Percentiles rank a stretch among this genome's conserved stretches.
Evolutionary conservation across 2,888 invertebrate species (phyloP).

Genomic region (Plagodis pulveraria): DNA sequence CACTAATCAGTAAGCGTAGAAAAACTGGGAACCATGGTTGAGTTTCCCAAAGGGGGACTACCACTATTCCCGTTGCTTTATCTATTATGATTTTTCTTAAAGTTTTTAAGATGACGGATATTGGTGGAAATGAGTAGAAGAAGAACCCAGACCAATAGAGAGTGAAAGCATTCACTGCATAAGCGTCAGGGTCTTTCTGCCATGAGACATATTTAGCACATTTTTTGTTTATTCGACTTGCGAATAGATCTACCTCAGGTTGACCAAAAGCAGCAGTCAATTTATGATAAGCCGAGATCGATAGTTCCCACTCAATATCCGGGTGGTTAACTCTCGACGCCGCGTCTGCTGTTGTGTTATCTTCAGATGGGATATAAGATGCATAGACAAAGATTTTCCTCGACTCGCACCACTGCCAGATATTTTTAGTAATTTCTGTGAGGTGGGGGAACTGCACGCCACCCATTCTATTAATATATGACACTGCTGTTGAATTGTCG

Average conservation of each 20-base stretch:
- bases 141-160: conserved; percentile 4
- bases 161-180: conserved; percentile 10
- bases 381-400: conserved; percentile 1
- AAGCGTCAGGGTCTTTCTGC: background rate
- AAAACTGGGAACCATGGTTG: conserved; percentile 16
- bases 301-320: conserved; percentile 11
- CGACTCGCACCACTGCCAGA: conserved; percentile 15
- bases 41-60: conserved; percentile 8
- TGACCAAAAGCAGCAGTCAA: background rate
- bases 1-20: no score
- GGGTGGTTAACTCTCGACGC: conserved; percentile 10
- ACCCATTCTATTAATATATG: no score
- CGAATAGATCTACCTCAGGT: conserved; percentile 5
- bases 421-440: no score
- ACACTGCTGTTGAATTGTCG: conserved; percentile 1
- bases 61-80: conserved; percentile 4
- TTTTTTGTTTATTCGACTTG: conserved; percentile 3
- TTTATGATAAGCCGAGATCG: background rate
- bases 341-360: background rate
- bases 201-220: conserved; percentile 4
- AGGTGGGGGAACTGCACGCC: no score
- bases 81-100: conserved; percentile 10
- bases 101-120: conserved; percentile 12
- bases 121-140: conserved; percentile 11
- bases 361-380: background rate